Evolutionary conservation across 1,140 invertebrate genomes (phyloP).

Genomic region (Heliconius nattereri): DNA sequence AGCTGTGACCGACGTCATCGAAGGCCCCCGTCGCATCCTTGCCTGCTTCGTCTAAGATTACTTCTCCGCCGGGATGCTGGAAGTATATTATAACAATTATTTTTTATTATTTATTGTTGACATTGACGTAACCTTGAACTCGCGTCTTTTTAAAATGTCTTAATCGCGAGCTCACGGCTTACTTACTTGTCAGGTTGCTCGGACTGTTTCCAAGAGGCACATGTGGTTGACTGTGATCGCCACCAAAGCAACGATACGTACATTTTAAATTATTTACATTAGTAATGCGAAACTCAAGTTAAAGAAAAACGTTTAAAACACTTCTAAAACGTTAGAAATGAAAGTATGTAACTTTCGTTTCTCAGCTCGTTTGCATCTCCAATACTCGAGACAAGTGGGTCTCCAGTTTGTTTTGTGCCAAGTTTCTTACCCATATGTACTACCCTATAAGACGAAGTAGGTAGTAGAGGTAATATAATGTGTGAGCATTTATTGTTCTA

Average conservation of each 20-base stretch:
- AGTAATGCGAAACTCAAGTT: not conserved
- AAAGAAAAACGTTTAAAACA: not conserved
- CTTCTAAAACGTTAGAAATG: not conserved
- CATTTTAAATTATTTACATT: not conserved
- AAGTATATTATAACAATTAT: conserved; percentile 23
- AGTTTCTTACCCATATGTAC: not conserved
- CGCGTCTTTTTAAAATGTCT: too few species aligned
- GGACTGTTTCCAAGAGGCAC: too few species aligned
- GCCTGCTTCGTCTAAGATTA: conserved; percentile 84
- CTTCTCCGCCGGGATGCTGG: conserved; percentile 87
- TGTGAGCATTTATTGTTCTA: too few species aligned
- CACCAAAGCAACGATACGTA: not conserved
- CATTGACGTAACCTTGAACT: too few species aligned
- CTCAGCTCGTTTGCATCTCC: conserved; percentile 8
- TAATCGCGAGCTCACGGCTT: too few species aligned
- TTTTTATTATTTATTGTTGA: too few species aligned
- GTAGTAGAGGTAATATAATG: too few species aligned
- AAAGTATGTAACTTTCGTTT: conserved; percentile 1
- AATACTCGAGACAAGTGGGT: not conserved
- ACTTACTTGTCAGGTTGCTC: too few species aligned
- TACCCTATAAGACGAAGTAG: not conserved
- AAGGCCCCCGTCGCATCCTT: conserved; percentile 84
- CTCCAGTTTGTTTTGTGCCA: not conserved
- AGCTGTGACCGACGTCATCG: conserved; percentile 84
- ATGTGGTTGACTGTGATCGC: too few species aligned